These are phyloP conservation scores for Lerista edwardsae DNA, from an alignment of 2,797 vertebrate genomes.

Conservation along the genomic window DNA sequence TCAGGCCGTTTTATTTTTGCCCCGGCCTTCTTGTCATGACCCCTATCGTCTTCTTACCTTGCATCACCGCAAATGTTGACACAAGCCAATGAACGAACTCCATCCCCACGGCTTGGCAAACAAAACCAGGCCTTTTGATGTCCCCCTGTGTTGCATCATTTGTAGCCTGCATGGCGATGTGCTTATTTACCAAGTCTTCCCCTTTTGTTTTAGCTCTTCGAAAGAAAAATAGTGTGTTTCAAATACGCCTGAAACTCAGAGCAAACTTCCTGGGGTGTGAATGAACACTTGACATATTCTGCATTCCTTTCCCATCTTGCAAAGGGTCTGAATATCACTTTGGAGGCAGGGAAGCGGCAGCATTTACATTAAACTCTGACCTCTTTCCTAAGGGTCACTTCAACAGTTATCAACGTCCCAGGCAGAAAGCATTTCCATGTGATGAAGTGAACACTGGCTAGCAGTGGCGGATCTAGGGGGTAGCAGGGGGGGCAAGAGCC, in stretches of 20 bases:
- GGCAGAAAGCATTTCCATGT: neutral
- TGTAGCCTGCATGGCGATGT: neutral
- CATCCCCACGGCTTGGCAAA: neutral
- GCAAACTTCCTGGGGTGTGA: neutral
- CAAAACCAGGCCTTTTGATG: neutral
- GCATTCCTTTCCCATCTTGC: conserved; percentile 9
- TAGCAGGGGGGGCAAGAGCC: too few relatives aligned
- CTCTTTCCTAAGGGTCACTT: neutral
- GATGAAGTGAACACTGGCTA: neutral
- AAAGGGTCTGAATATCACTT: neutral
- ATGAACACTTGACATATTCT: neutral
- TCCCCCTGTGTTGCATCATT: neutral
- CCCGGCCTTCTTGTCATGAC: conserved; percentile 19
- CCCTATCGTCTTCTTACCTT: conserved; percentile 11
- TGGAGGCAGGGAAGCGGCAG: neutral
- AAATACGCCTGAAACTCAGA: conserved; percentile 1
- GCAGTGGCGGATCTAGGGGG: too few relatives aligned
- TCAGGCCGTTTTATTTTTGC: conserved; percentile 6
- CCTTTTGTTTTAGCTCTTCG: neutral
- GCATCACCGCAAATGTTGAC: conserved; percentile 16
- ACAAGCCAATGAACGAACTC: neutral
- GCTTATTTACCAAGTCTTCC: neutral
- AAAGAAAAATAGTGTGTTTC: neutral
- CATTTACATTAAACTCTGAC: conserved; percentile 15
- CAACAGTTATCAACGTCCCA: neutral